Evolutionary conservation across 2,888 invertebrate genomes (phyloP), one percentile per base, ranked within the genome.

Genomic region (Argyresthia albistria): DNA sequence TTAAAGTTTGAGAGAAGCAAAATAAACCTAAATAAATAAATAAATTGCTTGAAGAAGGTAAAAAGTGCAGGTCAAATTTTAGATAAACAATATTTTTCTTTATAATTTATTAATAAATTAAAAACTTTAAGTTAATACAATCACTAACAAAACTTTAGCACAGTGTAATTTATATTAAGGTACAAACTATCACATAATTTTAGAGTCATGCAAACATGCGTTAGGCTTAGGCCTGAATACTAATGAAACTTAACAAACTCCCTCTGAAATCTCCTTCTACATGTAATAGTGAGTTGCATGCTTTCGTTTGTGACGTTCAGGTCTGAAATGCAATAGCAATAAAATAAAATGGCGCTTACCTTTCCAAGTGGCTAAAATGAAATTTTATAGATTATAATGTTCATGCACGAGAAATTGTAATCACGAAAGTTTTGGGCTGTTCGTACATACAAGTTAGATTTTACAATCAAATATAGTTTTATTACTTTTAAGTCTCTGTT

Each of bases 301-400:
- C 69, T 77, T 81, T 76, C 73, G 69, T 73, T 78, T 80, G 74
- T 78, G 74, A 55, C 74, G 80, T 57, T 70, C 80, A 55, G 72
- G 73, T 77, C 86, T 86, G 86, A 83, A 84, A 86, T 68, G 69
- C 63, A 78, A 71, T 63, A 61, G 55, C 57, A 61, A 64, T 65
- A 64, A 65, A 63, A 63, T 59, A 67, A 67, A 65, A 60, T 57
- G 58, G 69, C 64, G 65, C 73, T 75, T 73, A 74, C 70, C 69
- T 68, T 60, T 46, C 46, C 55, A 42, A 45, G 48, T 35, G 42
- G 59, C 57, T 59, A 60, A 50, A 60, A 59, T 54, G 56, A 53
- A 58, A 53, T 57, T 48, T 25, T 45, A 53, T 49, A 43, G 43
- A 52, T 59, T 58, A 59, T 55, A 56, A 46, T 54, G 47, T 42